These are phyloP conservation scores for Rhadina sibilatrix DNA, from an alignment of 2,113 vertebrate genomes.

Conservation along the genomic window DNA sequence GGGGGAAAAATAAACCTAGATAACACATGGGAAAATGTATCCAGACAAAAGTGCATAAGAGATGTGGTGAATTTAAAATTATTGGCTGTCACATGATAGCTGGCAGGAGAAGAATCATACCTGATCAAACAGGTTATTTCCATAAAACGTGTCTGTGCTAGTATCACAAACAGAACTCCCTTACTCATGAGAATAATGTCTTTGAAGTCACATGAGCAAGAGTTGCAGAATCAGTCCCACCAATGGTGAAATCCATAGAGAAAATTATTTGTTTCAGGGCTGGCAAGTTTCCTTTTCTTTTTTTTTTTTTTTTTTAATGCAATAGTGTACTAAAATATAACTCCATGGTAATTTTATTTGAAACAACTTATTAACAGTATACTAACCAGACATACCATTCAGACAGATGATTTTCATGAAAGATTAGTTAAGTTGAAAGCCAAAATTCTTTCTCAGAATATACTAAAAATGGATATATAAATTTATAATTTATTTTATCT, in stretches of 20 bases:
- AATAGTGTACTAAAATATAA: not conserved
- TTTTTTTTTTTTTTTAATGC: not conserved
- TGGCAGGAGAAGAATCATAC: slow-evolving; percentile 53
- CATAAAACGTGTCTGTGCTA: slow-evolving; percentile 63
- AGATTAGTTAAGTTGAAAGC: not conserved
- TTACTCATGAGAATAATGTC: slow-evolving; percentile 48
- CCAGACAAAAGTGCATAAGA: slow-evolving; percentile 28
- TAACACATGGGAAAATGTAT: slow-evolving; percentile 54
- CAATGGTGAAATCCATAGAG: slow-evolving; percentile 3
- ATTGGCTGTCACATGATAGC: slow-evolving; percentile 54
- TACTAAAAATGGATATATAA: not conserved
- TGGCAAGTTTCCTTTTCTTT: not conserved
- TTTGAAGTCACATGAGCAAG: slow-evolving; percentile 51
- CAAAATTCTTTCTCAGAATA: not conserved
- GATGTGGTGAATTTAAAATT: slow-evolving; percentile 48
- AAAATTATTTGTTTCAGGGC: not conserved
- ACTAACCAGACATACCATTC: not conserved
- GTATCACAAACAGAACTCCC: slow-evolving; percentile 48
- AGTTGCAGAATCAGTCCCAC: slow-evolving; percentile 43
- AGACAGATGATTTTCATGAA: not conserved
- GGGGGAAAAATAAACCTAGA: not conserved
- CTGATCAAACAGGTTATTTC: slow-evolving; percentile 63
- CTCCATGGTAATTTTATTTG: not conserved
- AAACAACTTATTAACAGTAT: not conserved
- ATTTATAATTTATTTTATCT: not conserved